Conservation (phyloP, 2,113 vertebrate species). For the Amphiprion ocellaris region DNA sequence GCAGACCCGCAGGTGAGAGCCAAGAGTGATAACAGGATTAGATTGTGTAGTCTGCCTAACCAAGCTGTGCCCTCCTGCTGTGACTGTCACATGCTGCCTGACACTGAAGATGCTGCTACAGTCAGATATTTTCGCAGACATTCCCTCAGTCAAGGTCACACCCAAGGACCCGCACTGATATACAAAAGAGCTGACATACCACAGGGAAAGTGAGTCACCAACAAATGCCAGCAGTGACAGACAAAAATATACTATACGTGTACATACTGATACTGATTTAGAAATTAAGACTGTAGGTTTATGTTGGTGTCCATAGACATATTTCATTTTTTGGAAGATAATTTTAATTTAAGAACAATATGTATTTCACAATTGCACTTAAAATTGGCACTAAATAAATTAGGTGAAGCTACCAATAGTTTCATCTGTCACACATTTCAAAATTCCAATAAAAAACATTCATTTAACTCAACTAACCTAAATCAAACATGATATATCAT, state of each 20-base stretch:
- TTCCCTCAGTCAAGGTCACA: constrained; percentile 61
- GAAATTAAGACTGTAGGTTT: neutral
- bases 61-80: constrained; percentile 52
- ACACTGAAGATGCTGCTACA: constrained; percentile 39
- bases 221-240: constrained; percentile 22
- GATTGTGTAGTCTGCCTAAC: constrained; percentile 43
- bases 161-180: constrained; percentile 4
- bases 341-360: too few species aligned
- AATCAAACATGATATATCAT: neutral
- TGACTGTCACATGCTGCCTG: constrained; percentile 61
- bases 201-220: constrained; percentile 17
- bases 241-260: neutral
- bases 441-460: too few species aligned
- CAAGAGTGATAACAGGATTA: constrained; percentile 79
- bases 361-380: too few species aligned
- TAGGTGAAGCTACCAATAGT: too few species aligned
- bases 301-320: neutral
- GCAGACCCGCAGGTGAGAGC: constrained; percentile 48
- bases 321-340: too few species aligned
- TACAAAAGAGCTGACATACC: constrained; percentile 19
- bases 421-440: too few species aligned
- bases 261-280: neutral
- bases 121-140: constrained; percentile 49
- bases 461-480: too few species aligned
- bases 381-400: too few species aligned